phyloP scores from a whole-genome alignment of 2,113 vertebrate genomes.

The Solea solea region DNA sequence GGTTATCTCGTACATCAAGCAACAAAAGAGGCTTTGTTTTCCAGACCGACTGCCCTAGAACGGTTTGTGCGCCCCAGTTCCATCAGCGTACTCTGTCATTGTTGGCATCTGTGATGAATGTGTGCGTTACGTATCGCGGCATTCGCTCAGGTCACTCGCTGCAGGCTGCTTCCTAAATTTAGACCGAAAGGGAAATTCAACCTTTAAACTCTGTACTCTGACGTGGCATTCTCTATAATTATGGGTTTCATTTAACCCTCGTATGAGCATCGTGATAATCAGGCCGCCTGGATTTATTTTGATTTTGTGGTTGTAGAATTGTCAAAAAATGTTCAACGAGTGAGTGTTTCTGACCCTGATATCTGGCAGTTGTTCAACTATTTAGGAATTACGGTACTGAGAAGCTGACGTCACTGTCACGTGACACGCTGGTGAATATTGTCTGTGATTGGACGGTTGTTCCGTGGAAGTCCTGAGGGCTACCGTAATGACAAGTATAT shows the following conservation, averaged over 20 bases:
- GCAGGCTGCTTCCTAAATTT: slow-evolving; percentile 24
- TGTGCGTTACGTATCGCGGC: background rate
- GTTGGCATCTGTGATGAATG: slow-evolving; percentile 1
- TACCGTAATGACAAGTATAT: no score
- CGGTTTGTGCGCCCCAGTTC: slow-evolving; percentile 49
- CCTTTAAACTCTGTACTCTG: slow-evolving; percentile 24
- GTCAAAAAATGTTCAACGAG: no score
- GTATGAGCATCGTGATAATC: no score
- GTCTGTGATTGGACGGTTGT: no score
- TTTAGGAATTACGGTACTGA: no score
- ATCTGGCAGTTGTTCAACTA: no score
- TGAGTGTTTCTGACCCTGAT: no score
- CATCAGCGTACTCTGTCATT: slow-evolving; percentile 17
- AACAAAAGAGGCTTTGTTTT: slow-evolving; percentile 65
- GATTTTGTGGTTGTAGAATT: no score
- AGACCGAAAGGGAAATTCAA: background rate
- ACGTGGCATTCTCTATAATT: background rate
- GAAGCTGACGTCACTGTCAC: no score
- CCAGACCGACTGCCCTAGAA: slow-evolving; percentile 44
- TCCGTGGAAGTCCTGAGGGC: no score
- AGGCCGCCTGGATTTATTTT: no score
- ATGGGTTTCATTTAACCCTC: background rate
- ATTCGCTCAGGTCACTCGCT: background rate
- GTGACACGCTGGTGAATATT: no score
- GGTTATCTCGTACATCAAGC: slow-evolving; percentile 31